phyloP scores from a whole-genome alignment of 2,113 vertebrate genomes.

The Turdus rufiventris region DNA sequence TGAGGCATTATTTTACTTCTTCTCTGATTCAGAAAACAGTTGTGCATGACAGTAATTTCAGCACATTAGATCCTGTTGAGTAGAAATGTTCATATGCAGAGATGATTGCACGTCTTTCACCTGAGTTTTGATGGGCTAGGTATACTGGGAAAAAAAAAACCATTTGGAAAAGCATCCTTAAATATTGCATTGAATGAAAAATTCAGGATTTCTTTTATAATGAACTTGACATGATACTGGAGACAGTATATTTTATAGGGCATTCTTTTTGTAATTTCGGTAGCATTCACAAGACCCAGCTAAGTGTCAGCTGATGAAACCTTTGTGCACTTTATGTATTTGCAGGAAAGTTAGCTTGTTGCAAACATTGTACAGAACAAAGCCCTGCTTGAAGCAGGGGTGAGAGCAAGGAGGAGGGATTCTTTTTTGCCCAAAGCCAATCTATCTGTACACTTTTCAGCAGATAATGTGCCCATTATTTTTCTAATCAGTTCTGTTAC shows the following conservation, averaged over 20 bases:
- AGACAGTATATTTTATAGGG: background rate
- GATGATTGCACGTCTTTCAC: background rate
- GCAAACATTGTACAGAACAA: background rate
- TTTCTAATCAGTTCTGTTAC: background rate
- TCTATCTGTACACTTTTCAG: background rate
- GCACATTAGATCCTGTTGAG: background rate
- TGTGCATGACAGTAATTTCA: background rate
- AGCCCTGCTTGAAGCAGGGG: fast-evolving
- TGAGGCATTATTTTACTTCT: background rate
- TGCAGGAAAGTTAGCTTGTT: background rate
- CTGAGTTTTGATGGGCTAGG: background rate
- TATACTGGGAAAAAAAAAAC: background rate
- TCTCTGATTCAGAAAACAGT: background rate
- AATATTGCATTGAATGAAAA: background rate
- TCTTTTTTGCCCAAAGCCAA: background rate
- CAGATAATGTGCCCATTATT: background rate
- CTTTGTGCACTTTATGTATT: background rate
- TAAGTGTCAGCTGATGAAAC: background rate
- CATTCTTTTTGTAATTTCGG: background rate
- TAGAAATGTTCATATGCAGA: background rate
- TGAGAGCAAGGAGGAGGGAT: background rate
- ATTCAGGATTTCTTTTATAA: background rate
- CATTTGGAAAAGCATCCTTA: background rate
- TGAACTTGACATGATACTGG: background rate
- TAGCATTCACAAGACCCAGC: background rate